These are phyloP conservation scores for Spisula subtruncata DNA, from an alignment of 2,888 invertebrate genomes.

Conservation along the genomic window DNA sequence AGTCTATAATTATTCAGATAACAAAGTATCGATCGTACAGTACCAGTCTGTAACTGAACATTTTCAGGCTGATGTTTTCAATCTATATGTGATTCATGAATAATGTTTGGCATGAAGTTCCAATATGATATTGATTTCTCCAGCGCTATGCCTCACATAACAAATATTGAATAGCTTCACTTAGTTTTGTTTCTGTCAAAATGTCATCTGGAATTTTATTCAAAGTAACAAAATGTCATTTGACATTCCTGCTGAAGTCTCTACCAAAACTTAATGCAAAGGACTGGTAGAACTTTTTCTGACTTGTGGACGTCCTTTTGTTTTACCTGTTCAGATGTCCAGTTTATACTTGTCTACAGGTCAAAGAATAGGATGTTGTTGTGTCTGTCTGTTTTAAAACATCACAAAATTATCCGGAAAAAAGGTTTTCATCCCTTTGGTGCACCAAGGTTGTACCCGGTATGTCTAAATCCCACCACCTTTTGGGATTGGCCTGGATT, in stretches of 20 bases:
- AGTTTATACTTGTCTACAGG: too few species aligned
- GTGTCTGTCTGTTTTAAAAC: too few species aligned
- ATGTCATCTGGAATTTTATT: not conserved
- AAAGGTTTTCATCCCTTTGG: too few species aligned
- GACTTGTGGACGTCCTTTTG: too few species aligned
- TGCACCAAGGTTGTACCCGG: too few species aligned
- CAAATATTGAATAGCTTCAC: constrained; percentile 5
- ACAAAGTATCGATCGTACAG: not conserved
- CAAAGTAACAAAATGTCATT: not conserved
- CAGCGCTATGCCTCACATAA: not conserved
- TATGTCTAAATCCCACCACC: too few species aligned
- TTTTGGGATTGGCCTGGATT: too few species aligned
- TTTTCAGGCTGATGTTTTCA: constrained; percentile 22
- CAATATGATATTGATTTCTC: constrained; percentile 20
- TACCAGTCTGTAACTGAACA: not conserved
- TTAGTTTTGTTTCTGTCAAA: not conserved
- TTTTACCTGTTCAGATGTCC: too few species aligned
- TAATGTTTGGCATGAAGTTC: not conserved
- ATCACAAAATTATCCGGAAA: too few species aligned
- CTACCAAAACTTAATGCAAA: too few species aligned
- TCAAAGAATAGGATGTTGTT: too few species aligned
- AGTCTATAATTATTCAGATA: constrained; percentile 8
- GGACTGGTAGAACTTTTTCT: too few species aligned
- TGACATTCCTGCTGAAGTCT: not conserved
- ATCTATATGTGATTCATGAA: constrained; percentile 16